Evolutionary conservation across 1,140 invertebrate species (phyloP), one percentile per base, ranked within the genome.

Genomic region (Drosophila parvula): DNA sequence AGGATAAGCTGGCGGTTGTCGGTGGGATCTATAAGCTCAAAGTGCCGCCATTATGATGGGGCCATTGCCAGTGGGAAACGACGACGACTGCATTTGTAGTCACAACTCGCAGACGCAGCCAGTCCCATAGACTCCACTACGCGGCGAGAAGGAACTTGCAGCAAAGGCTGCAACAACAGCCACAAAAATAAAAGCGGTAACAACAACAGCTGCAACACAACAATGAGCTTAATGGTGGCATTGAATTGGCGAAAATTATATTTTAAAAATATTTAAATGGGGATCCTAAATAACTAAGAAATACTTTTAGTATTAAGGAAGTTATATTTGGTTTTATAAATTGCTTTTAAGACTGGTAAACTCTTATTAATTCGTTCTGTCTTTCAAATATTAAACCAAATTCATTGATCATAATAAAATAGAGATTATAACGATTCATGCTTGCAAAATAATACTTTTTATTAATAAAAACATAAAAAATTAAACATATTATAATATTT

Each of bases 21-120:
- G 74, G 74, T 86, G 82, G 81, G 61, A 80, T 45, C 67, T 67
- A 56, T 70, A 50, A 79, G 80, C 78, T 90, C 84, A 88, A 88
- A 88, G 84, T 89, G 85, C 84, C 84, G 84, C 84, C 84, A 88
- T 88, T 80, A 84, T 71, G 83, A 84, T 67, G 76, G 71, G 44
- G 34, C 43, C 57, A 58, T 57, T 64, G 51, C 45, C 65, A 61
- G 70, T 73, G 79, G 63, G 50, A 78, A 77, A 62, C 27, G 57
- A 50, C 27, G 57, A 50, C 43, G 65, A 78, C 56, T 78, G 56
- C 74, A 77, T 60, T 56, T 68, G 57, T 50, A 78, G 74, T 69
- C 74, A 76, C 63, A 71, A 55, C 65, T 78, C 51, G 53, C 73
- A 76, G 71, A 76, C 45, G 47, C 53, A 71, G 75, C 53, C 74